phyloP scores from a whole-genome alignment of 2,888 invertebrate genomes.

The Syritta pipiens region DNA sequence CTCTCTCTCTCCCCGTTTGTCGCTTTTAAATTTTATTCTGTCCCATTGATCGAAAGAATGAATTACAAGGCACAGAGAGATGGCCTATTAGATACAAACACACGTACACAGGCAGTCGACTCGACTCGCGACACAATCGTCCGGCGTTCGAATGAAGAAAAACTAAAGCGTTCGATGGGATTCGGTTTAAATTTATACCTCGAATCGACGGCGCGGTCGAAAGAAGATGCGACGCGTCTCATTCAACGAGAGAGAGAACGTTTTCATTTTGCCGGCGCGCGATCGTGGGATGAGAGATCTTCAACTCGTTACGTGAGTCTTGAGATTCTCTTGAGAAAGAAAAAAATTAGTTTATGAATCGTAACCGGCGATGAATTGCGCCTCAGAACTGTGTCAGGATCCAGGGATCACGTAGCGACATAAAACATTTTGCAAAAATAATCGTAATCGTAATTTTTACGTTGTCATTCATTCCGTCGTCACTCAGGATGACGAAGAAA shows the following conservation, averaged over 20 bases:
- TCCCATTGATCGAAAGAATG: slow-evolving; percentile 50
- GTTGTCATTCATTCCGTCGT: not conserved
- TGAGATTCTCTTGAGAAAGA: too few species aligned
- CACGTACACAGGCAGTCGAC: slow-evolving; percentile 16
- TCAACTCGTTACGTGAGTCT: too few species aligned
- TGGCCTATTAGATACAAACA: slow-evolving; percentile 29
- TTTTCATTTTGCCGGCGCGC: too few species aligned
- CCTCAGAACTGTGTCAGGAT: not conserved
- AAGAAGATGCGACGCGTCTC: slow-evolving; percentile 4
- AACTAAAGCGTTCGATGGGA: slow-evolving; percentile 75
- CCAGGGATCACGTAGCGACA: slow-evolving; percentile 25
- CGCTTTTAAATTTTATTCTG: slow-evolving; percentile 3
- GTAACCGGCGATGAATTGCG: slow-evolving; percentile 5
- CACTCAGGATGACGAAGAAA: slow-evolving; percentile 2
- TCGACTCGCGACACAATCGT: slow-evolving; percentile 29
- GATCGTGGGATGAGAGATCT: not conserved
- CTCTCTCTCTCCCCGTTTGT: slow-evolving; percentile 1
- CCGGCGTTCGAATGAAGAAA: slow-evolving; percentile 46
- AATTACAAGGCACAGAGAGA: slow-evolving; percentile 47
- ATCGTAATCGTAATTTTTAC: slow-evolving; percentile 27
- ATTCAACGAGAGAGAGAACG: slow-evolving; percentile 6
- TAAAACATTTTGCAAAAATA: slow-evolving; percentile 20
- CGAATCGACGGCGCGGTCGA: slow-evolving; percentile 37
- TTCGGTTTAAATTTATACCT: slow-evolving; percentile 76
- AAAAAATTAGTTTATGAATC: too few species aligned